Base-by-base conservation (phyloP, 2,797 vertebrate genomes). In the Chrosomus eos region DNA sequence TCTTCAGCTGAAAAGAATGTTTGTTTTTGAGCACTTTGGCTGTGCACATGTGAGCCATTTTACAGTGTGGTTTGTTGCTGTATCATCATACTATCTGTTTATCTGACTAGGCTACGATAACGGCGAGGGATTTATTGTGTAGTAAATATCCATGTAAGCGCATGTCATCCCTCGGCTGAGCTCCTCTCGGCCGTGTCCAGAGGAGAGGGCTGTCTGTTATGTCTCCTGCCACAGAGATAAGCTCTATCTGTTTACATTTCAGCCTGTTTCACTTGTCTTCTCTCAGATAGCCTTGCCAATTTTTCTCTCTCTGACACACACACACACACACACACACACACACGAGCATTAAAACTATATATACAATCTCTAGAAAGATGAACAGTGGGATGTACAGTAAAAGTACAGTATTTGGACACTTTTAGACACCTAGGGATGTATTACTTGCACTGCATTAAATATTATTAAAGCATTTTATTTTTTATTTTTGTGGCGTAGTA, bases 201-300 rank as follows among this genome's bases (percentile, higher is more conserved):
- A 90, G 83, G 73, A 89, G 86, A 91, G 89, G 53, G 76, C 87
- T 85, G 76, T 88, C 86, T 90, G 87, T 89, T 80, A 83, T 86
- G 89, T 87, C 90, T 91, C 85, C 88, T 86, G 83, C 84, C 87
- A 90, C 87, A 86, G 86, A 86, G 93, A 94, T 94, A 93, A 93
- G 89, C 87, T 89, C 88, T 92, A 93, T 93, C 92, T 92, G 87
- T 92, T 92, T 90, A 89, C 89, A 89, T 86, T 86, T 83, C 71
- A 83, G 81, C 70, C 84, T 81, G 71, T 82, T 81, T 85, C 53
- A 70, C 78, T 33, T 79, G 26, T 81, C 75, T 51, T 81, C 78
- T 86, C 71, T 74, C 62, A 80, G 81, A 88, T 87, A 86, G 40
- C 64, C 76, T n/a, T 14, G 31, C 62, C 70, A 87, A 43, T 75